These are phyloP conservation scores for Lipotes vexillifer DNA, from an alignment of 2,113 vertebrate genomes.

Conservation along the genomic window DNA sequence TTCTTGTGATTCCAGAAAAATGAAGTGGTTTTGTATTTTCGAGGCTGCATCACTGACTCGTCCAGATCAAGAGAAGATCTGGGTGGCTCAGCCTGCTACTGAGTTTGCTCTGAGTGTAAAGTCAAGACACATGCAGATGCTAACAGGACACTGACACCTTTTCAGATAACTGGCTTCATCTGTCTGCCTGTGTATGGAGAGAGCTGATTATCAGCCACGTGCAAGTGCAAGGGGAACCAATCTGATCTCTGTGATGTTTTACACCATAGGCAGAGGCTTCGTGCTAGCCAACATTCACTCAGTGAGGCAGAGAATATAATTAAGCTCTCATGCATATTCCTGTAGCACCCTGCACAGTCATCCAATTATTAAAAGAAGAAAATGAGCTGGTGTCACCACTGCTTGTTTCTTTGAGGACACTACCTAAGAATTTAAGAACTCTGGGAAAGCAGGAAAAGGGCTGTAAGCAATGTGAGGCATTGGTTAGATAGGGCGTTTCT, in stretches of 20 bases:
- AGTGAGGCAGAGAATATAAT: conserved; percentile 47
- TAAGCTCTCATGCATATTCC: conserved; percentile 47
- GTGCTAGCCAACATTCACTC: neutral
- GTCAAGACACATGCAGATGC: conserved; percentile 48
- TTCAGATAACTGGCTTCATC: conserved; percentile 77
- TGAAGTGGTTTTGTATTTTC: neutral
- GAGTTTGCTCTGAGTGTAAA: conserved; percentile 24
- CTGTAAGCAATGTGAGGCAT: neutral
- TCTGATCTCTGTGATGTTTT: conserved; percentile 75
- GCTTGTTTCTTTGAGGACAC: neutral
- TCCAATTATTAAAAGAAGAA: conserved; percentile 13
- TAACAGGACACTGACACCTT: conserved; percentile 70
- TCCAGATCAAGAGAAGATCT: neutral
- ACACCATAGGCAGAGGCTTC: conserved; percentile 73
- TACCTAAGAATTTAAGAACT: neutral
- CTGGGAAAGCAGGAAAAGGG: neutral
- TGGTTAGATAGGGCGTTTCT: neutral
- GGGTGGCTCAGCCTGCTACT: neutral
- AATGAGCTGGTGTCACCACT: neutral
- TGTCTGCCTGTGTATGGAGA: conserved; percentile 75
- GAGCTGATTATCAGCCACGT: conserved; percentile 77
- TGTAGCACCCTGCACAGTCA: neutral
- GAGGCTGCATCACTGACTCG: neutral
- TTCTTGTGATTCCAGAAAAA: neutral
- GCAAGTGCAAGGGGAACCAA: conserved; percentile 73